Percentiles rank a stretch among this genome's conserved stretches.
Evolutionary conservation across 1,140 invertebrate genomes (phyloP).

Genomic region (Zaprionus nigranus): DNA sequence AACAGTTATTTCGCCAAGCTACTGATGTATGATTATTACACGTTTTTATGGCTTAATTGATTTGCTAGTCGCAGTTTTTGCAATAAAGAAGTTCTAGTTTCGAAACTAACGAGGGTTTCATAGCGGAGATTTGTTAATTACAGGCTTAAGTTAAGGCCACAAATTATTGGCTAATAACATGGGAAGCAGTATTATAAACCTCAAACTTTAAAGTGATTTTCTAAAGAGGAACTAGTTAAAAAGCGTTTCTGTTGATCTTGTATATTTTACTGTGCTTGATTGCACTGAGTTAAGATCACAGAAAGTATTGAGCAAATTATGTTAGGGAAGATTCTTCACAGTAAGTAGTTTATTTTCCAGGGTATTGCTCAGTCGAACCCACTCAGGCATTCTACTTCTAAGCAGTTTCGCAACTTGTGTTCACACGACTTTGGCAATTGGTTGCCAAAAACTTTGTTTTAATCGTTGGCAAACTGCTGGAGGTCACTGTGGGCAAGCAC

Average conservation of each 20-base stretch:
- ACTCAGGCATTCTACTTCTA: background rate
- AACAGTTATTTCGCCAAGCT: conserved; percentile 21
- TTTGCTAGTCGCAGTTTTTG: background rate
- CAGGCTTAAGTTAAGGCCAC: background rate
- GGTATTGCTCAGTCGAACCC: background rate
- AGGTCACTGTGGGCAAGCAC: background rate
- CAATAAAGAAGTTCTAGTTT: conserved; percentile 11
- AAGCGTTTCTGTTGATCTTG: background rate
- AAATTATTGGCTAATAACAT: background rate
- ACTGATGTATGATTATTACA: background rate
- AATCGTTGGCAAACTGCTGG: background rate
- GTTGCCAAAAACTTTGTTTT: background rate
- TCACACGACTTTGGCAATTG: no score
- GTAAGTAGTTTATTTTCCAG: background rate
- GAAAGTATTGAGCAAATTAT: background rate
- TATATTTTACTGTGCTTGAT: background rate
- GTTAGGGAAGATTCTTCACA: no score
- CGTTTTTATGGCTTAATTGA: conserved; percentile 2
- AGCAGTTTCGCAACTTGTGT: background rate
- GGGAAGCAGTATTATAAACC: background rate
- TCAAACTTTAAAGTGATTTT: background rate
- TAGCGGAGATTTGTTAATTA: background rate
- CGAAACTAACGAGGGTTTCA: background rate
- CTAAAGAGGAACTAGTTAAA: background rate
- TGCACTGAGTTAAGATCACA: background rate